A percentile compares a stretch with the other conserved stretches of the same genome.
Conservation (phyloP, 1,140 invertebrate species). For the Eumeta japonica region DNA sequence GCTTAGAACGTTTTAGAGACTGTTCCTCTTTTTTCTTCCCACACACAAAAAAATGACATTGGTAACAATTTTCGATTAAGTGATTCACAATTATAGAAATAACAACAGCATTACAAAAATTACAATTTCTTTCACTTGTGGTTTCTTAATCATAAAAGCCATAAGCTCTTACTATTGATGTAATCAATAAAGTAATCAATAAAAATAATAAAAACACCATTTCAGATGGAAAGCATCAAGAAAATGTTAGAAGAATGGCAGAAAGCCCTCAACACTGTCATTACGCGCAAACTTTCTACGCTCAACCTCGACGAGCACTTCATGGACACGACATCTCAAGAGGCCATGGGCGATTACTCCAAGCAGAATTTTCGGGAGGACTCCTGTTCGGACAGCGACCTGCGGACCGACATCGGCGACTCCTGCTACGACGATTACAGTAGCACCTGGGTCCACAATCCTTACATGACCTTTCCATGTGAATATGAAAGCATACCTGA, state of each 20-base stretch:
- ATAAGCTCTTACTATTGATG: too few relatives aligned
- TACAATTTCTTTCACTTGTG: too few relatives aligned
- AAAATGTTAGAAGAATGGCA: constrained; percentile 44
- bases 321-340: constrained; percentile 26
- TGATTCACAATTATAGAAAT: too few relatives aligned
- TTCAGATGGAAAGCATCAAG: constrained; percentile 40
- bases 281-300: constrained; percentile 29
- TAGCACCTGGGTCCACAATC: constrained; percentile 23
- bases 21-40: too few relatives aligned
- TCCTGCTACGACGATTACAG: constrained; percentile 25
- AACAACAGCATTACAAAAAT: too few relatives aligned
- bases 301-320: constrained; percentile 25
- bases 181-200: too few relatives aligned
- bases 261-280: constrained; percentile 34
- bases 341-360: constrained; percentile 38
- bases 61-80: too few relatives aligned
- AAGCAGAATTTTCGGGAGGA: constrained; percentile 16
- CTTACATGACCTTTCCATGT: too few relatives aligned
- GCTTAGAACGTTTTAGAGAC: too few relatives aligned
- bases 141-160: too few relatives aligned
- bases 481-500: too few relatives aligned
- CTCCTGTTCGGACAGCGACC: constrained; percentile 33
- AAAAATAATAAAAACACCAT: constrained; percentile 7
- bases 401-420: constrained; percentile 19
- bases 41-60: too few relatives aligned